phyloP scores from a whole-genome alignment of 2,113 vertebrate genomes.

The Notothenia coriiceps region DNA sequence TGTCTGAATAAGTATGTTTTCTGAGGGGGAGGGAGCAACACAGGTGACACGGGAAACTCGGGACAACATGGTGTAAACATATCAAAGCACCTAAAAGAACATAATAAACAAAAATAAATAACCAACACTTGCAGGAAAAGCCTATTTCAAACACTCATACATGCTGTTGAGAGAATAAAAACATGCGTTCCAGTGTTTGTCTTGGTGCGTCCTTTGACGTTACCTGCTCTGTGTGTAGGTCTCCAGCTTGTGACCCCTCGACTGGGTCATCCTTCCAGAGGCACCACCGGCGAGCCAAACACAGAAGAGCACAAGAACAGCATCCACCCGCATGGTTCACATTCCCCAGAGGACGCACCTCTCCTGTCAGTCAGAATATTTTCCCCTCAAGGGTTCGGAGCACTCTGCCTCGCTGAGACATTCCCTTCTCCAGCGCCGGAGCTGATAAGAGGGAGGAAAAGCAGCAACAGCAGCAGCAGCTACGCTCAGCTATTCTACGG shows the following conservation, averaged over 20 bases:
- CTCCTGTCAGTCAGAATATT: slow-evolving; percentile 76
- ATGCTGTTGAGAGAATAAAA: neutral
- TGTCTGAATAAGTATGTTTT: slow-evolving; percentile 62
- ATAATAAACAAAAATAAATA: slow-evolving; percentile 1
- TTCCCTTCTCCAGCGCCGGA: slow-evolving; percentile 69
- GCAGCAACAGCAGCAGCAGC: slow-evolving; percentile 52
- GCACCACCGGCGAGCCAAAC: slow-evolving; percentile 71
- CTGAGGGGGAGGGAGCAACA: slow-evolving; percentile 39
- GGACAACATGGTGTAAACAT: slow-evolving; percentile 45
- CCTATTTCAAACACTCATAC: neutral
- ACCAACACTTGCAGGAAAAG: slow-evolving; percentile 6
- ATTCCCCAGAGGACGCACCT: slow-evolving; percentile 71
- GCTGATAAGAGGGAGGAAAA: slow-evolving; percentile 55
- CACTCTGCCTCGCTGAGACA: slow-evolving; percentile 72
- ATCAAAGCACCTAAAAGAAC: neutral
- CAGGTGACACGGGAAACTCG: slow-evolving; percentile 73
- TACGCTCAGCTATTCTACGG: slow-evolving; percentile 66
- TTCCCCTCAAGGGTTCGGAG: slow-evolving; percentile 59
- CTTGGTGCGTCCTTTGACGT: slow-evolving; percentile 24
- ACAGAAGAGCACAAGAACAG: slow-evolving; percentile 79
- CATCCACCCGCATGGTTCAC: slow-evolving; percentile 85
- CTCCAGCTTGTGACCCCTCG: slow-evolving; percentile 78
- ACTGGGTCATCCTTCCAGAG: slow-evolving; percentile 70
- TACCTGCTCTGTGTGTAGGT: slow-evolving; percentile 85
- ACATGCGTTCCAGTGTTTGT: neutral